Conservation (phyloP, 2,113 vertebrate species). For the Ovibos moschatus region DNA sequence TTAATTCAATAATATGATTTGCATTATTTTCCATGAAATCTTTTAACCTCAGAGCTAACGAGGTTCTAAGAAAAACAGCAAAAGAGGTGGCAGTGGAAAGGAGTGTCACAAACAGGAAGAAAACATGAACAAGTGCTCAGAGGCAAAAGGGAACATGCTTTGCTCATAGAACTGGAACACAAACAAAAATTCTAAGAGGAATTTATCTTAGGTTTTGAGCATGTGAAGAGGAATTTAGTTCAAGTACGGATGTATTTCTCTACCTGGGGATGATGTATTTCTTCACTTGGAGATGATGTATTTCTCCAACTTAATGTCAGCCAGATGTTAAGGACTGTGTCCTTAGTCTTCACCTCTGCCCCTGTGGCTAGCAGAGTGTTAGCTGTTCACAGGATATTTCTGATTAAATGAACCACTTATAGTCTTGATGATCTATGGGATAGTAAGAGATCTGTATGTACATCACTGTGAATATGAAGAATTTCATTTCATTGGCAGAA, state of each 20-base stretch:
- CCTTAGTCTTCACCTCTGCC: not conserved
- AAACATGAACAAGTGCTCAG: not conserved
- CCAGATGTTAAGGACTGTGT: not conserved
- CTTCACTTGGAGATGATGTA: not conserved
- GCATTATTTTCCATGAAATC: not conserved
- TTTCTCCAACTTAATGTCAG: not conserved
- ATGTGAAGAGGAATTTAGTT: not conserved
- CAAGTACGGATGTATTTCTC: not conserved
- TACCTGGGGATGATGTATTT: not conserved
- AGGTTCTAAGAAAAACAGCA: not conserved
- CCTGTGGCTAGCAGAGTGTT: not conserved
- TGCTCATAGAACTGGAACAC: not conserved
- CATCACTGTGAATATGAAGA: not conserved
- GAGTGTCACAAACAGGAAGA: not conserved
- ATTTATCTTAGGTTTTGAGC: not conserved
- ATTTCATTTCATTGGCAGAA: constrained; percentile 18
- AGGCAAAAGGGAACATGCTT: not conserved
- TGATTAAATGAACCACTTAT: not conserved
- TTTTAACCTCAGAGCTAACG: not conserved
- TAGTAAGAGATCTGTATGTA: not conserved
- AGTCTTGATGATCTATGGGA: not conserved
- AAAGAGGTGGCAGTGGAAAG: not conserved
- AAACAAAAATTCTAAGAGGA: not conserved
- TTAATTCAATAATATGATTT: not conserved
- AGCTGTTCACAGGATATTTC: not conserved